These are phyloP conservation scores for Plebejus anna DNA, from an alignment of 2,888 invertebrate species.

Conservation along the genomic window DNA sequence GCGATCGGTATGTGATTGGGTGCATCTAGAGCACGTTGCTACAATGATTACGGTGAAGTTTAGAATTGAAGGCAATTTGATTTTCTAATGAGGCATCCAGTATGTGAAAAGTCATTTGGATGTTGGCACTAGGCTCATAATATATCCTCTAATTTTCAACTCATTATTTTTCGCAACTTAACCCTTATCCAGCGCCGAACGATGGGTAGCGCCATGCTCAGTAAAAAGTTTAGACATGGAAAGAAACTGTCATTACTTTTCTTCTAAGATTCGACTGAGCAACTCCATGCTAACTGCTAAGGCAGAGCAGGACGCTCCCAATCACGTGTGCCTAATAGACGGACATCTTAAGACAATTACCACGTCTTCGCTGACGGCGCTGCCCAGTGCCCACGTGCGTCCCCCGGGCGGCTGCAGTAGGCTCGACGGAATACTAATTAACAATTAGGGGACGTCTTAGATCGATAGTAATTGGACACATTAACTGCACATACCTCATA, in stretches of 20 bases:
- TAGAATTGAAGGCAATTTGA: not conserved
- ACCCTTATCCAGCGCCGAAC: no score
- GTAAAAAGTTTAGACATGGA: no score
- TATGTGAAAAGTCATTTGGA: no score
- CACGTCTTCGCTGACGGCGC: constrained; percentile 33
- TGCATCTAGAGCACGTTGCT: not conserved
- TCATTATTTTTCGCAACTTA: no score
- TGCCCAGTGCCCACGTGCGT: constrained; percentile 30
- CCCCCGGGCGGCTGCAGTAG: constrained; percentile 7
- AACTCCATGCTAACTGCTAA: no score
- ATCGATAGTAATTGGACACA: constrained; percentile 28
- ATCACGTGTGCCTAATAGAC: constrained; percentile 3
- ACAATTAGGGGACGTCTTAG: constrained; percentile 33
- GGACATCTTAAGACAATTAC: constrained; percentile 16
- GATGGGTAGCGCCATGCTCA: no score
- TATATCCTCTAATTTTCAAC: no score
- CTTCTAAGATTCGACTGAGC: no score
- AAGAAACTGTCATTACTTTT: no score
- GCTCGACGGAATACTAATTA: constrained; percentile 36
- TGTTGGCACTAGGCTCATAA: no score
- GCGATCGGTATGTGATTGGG: constrained; percentile 26
- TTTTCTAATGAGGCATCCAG: not conserved
- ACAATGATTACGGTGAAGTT: not conserved
- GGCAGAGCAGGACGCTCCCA: not conserved
- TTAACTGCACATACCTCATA: not conserved